A percentile compares a stretch with the other conserved stretches of the same genome.
Evolutionary conservation across 2,888 invertebrate species (phyloP).

Genomic region (Opisthograptis luteolata): DNA sequence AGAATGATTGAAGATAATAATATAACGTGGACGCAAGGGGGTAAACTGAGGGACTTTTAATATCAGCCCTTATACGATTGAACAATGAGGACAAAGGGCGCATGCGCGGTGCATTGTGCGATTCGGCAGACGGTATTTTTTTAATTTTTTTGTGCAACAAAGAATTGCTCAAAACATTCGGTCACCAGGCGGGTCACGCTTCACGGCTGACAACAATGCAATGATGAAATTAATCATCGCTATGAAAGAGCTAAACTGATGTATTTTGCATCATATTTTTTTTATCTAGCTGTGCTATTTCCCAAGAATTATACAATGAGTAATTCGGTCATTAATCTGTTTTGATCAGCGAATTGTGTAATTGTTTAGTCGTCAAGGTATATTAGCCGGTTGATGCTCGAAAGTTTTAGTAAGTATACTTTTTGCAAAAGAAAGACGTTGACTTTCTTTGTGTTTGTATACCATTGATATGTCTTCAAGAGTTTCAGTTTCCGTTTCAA

Average conservation of each 20-base stretch:
- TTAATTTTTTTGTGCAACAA: constrained; percentile 57
- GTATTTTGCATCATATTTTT: constrained; percentile 51
- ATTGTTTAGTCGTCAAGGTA: too few species aligned
- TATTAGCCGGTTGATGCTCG: too few species aligned
- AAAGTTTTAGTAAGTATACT: too few species aligned
- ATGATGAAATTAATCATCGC: constrained; percentile 72
- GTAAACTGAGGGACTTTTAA: constrained; percentile 51
- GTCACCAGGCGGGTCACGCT: constrained; percentile 67
- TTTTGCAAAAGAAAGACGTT: constrained; percentile 11
- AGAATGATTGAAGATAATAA: constrained; percentile 57
- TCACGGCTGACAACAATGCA: constrained; percentile 62
- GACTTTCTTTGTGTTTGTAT: too few species aligned
- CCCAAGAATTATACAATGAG: constrained; percentile 46
- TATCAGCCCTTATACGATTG: constrained; percentile 51
- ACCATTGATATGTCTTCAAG: too few species aligned
- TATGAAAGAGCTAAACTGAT: constrained; percentile 44
- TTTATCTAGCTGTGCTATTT: constrained; percentile 43
- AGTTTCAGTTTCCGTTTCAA: too few species aligned
- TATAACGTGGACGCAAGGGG: constrained; percentile 46
- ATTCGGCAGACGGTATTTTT: constrained; percentile 49
- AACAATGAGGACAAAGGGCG: constrained; percentile 60
- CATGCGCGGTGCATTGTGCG: constrained; percentile 61
- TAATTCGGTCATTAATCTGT: constrained; percentile 37
- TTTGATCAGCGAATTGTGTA: constrained; percentile 28
- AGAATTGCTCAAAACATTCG: constrained; percentile 65